Percentiles rank a stretch among this genome's conserved stretches.
Evolutionary conservation across 2,113 vertebrate genomes (phyloP).

Genomic region (Columbina picui): DNA sequence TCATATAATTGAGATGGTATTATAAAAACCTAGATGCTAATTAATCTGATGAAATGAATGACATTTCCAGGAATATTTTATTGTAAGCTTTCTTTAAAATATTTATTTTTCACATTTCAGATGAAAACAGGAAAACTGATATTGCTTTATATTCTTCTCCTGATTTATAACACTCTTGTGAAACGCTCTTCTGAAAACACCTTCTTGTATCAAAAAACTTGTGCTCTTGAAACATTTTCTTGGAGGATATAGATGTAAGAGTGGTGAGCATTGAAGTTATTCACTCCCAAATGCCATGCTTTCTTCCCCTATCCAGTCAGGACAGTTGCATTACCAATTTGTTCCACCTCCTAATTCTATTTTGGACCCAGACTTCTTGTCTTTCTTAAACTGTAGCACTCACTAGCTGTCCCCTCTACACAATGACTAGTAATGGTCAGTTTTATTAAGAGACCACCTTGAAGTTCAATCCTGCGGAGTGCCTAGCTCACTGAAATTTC

Average conservation of each 20-base stretch:
- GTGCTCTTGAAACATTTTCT: background rate
- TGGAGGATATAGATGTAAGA: accelerated
- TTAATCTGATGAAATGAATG: background rate
- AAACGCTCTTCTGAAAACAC: background rate
- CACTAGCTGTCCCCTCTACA: background rate
- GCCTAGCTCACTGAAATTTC: background rate
- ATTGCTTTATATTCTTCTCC: background rate
- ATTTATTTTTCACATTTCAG: background rate
- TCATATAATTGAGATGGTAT: background rate
- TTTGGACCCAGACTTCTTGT: background rate
- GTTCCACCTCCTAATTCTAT: background rate
- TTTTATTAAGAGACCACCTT: background rate
- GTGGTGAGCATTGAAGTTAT: background rate
- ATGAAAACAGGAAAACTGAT: background rate
- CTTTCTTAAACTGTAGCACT: background rate
- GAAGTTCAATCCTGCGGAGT: background rate
- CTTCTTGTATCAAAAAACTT: background rate
- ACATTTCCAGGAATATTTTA: background rate
- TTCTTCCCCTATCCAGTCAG: background rate
- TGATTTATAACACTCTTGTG: background rate
- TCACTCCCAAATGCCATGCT: background rate
- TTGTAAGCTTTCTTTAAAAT: background rate
- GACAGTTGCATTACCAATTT: background rate
- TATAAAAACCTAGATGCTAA: background rate
- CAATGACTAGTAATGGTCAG: background rate